Evolutionary conservation across 2,888 invertebrate species (phyloP).

Genomic region (Stenchaetothrips biformis): DNA sequence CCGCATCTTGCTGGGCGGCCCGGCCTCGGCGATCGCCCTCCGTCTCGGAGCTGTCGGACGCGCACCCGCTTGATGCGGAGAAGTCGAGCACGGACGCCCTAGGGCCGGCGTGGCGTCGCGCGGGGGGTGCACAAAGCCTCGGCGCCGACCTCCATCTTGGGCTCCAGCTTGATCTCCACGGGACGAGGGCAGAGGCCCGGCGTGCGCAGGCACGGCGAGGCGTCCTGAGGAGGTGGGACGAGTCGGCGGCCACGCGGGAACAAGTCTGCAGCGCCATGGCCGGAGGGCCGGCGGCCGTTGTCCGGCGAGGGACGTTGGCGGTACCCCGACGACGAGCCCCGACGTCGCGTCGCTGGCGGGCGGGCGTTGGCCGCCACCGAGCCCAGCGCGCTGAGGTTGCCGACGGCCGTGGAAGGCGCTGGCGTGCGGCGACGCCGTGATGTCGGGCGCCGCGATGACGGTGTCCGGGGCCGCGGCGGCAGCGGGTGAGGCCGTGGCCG

Average conservation of each 20-base stretch:
- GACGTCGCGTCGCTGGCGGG: constrained; percentile 31
- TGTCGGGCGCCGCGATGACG: neutral
- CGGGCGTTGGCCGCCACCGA: constrained; percentile 26
- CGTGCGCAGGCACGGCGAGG: constrained; percentile 29
- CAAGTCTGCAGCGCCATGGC: constrained; percentile 29
- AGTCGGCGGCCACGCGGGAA: constrained; percentile 32
- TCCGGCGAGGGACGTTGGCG: constrained; percentile 31
- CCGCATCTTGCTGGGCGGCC: neutral
- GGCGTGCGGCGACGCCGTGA: constrained; percentile 34
- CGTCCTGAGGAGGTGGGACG: constrained; percentile 33
- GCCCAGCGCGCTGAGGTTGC: constrained; percentile 35
- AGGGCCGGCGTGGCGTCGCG: constrained; percentile 26
- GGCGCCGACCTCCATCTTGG: constrained; percentile 28
- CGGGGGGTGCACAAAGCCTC: constrained; percentile 21
- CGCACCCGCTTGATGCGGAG: constrained; percentile 19
- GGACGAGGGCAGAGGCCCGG: constrained; percentile 26
- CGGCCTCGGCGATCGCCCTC: constrained; percentile 10
- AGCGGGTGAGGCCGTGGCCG: constrained; percentile 31
- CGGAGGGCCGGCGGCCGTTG: constrained; percentile 33
- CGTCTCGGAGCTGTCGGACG: constrained; percentile 26
- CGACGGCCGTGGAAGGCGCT: constrained; percentile 48
- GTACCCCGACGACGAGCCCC: constrained; percentile 33
- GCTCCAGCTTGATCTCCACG: constrained; percentile 18
- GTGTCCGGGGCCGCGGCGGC: constrained; percentile 26
- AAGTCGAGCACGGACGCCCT: constrained; percentile 27